A percentile compares a stretch with the other conserved stretches of the same genome.
These are phyloP conservation scores for Emydoidea blandingii DNA, from an alignment of 2,797 vertebrate species.

Conservation along the genomic window DNA sequence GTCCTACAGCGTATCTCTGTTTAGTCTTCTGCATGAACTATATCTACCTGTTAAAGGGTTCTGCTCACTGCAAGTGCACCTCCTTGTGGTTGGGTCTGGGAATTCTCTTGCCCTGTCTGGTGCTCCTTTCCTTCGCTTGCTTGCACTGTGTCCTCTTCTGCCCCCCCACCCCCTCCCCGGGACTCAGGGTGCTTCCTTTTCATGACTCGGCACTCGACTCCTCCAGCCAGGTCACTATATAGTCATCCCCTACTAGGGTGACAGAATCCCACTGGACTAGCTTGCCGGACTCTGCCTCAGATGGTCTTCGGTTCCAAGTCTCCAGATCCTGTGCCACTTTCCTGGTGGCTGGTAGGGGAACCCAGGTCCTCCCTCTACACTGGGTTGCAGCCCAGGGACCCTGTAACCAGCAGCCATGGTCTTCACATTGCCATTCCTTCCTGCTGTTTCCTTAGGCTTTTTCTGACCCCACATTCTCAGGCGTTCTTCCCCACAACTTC, in stretches of 20 bases:
- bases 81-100: not conserved
- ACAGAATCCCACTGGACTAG: not conserved
- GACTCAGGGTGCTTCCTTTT: not conserved
- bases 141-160: not conserved
- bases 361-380: not conserved
- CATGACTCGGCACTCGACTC: not conserved
- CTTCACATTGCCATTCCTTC: not conserved
- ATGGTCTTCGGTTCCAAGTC: not conserved
- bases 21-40: conserved; percentile 45
- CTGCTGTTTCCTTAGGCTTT: not conserved
- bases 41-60: not conserved
- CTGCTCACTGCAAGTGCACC: not conserved
- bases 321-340: not conserved
- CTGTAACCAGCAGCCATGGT: not conserved
- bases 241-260: not conserved
- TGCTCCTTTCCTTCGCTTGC: not conserved
- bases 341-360: not conserved
- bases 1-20: conserved; percentile 38
- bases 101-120: not conserved
- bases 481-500: not conserved
- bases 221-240: not conserved
- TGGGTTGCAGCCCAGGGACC: no score
- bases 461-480: not conserved
- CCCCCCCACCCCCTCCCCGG: accelerated
- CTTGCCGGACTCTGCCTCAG: not conserved